A percentile compares a stretch with the other conserved stretches of the same genome.
phyloP scores from a whole-genome alignment of 2,888 invertebrate genomes.

The Drosophila buzzatii region DNA sequence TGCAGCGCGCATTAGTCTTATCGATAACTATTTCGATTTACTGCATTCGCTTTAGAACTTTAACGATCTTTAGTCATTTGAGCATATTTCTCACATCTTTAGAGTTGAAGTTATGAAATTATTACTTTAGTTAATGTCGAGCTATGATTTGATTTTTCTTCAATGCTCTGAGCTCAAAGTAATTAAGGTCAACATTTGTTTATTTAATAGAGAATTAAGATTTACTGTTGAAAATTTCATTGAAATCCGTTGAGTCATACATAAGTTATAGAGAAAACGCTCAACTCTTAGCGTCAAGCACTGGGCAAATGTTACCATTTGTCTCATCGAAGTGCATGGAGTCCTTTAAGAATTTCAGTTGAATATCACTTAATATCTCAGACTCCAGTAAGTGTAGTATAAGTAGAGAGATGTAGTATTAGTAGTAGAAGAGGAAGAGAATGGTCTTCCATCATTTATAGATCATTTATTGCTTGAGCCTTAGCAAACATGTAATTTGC shows the following conservation, averaged over 20 bases:
- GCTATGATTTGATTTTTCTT: neutral
- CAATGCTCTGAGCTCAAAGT: too few relatives aligned
- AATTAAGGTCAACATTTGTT: too few relatives aligned
- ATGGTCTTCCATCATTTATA: too few relatives aligned
- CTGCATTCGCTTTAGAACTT: neutral
- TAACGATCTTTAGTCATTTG: too few relatives aligned
- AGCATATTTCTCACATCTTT: neutral
- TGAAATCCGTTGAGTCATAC: neutral
- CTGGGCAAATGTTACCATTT: too few relatives aligned
- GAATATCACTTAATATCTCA: too few relatives aligned
- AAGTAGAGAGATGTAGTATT: too few relatives aligned
- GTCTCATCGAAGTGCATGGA: neutral
- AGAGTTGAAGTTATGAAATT: constrained; percentile 25
- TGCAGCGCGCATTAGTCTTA: too few relatives aligned
- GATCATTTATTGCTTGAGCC: neutral
- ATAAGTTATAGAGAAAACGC: neutral
- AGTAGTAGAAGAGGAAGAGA: too few relatives aligned
- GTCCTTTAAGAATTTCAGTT: neutral
- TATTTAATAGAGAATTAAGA: neutral
- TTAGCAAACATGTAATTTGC: too few relatives aligned
- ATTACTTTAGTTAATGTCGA: constrained; percentile 28
- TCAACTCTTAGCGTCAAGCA: neutral
- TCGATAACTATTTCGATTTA: neutral
- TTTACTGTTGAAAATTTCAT: neutral
- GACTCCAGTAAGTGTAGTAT: neutral